Conservation (phyloP, 2,113 vertebrate species). For the Phoxinus phoxinus region DNA sequence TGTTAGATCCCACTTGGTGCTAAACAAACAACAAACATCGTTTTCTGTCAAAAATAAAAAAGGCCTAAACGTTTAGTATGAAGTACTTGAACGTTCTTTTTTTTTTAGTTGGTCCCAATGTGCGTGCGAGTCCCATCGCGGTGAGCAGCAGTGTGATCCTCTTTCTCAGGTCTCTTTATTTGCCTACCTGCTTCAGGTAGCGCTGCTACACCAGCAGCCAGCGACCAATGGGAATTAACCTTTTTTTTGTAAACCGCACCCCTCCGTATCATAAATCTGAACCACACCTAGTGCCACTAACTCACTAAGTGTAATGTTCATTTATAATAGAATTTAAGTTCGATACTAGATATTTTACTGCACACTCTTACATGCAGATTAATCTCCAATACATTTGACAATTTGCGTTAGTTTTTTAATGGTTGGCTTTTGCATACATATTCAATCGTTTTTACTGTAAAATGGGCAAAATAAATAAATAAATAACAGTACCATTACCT, state of each 20-base stretch:
- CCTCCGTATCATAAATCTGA: constrained; percentile 57
- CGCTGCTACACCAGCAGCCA: constrained; percentile 66
- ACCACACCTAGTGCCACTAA: constrained; percentile 71
- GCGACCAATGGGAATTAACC: constrained; percentile 69
- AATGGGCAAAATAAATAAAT: no score
- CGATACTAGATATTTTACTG: neutral
- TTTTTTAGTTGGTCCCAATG: constrained; percentile 5
- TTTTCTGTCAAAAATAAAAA: constrained; percentile 15
- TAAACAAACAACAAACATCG: neutral
- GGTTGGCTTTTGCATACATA: neutral
- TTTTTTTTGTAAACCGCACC: constrained; percentile 64
- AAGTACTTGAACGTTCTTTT: neutral
- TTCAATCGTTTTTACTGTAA: neutral
- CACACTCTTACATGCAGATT: neutral
- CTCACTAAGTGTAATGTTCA: neutral
- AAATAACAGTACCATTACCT: neutral
- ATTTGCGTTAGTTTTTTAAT: neutral
- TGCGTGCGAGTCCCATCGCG: neutral
- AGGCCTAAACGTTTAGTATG: neutral
- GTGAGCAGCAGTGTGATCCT: constrained; percentile 52
- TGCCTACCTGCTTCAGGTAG: constrained; percentile 77
- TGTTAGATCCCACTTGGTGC: constrained; percentile 48
- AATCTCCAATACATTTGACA: neutral
- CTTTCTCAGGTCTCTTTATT: constrained; percentile 69
- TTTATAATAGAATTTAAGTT: neutral